Conservation (phyloP, 2,113 vertebrate genomes). For the Candoia aspera region DNA sequence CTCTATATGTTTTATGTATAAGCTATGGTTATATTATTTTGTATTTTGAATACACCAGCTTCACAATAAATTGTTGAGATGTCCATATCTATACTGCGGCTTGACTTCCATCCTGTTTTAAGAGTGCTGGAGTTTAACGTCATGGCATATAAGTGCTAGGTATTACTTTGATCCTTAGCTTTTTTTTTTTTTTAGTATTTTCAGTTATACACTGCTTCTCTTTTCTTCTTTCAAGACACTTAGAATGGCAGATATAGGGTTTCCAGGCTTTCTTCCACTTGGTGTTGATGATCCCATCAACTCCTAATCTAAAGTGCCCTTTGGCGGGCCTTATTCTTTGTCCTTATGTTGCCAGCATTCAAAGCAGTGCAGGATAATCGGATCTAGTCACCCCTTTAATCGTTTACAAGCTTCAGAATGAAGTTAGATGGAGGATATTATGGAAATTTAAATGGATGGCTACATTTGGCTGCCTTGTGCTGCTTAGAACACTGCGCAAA, state of each 20-base stretch:
- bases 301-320: not conserved
- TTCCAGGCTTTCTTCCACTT: not conserved
- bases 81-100: constrained; percentile 43
- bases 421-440: not conserved
- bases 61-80: constrained; percentile 58
- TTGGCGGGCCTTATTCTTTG: not conserved
- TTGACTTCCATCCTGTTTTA: not conserved
- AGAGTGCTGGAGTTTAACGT: constrained; percentile 14
- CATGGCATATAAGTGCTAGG: not conserved
- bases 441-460: not conserved
- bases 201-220: not conserved
- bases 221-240: not conserved
- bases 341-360: not conserved
- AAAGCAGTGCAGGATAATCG: not conserved
- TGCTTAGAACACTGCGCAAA: not conserved
- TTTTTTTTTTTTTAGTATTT: not conserved
- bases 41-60: constrained; percentile 39
- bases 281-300: constrained; percentile 32
- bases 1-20: constrained; percentile 48
- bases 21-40: constrained; percentile 37
- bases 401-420: not conserved
- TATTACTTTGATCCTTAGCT: constrained; percentile 43
- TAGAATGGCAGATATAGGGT: not conserved
- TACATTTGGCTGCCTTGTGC: not conserved
- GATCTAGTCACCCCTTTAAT: not conserved